Conservation (phyloP, 2,888 invertebrate species). For the Limnephilus auricula region DNA sequence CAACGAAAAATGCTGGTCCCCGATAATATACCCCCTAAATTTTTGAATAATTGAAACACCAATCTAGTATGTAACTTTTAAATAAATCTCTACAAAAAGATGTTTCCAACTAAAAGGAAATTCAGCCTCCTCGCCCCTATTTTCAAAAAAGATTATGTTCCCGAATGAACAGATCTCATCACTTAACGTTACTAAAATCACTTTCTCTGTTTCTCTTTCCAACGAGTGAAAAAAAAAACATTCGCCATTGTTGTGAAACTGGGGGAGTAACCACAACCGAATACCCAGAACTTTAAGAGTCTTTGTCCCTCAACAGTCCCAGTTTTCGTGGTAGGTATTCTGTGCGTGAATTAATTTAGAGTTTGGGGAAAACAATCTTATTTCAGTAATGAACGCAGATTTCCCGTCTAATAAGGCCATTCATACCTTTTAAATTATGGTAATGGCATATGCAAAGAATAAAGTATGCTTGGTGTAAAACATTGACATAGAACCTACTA, state of each 20-base stretch:
- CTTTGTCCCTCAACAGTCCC: background rate
- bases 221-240: background rate
- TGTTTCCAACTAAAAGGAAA: too few species aligned
- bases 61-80: too few species aligned
- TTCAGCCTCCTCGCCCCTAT: too few species aligned
- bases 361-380: background rate
- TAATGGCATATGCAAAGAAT: background rate
- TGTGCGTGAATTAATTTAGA: background rate
- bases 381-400: conserved; percentile 2
- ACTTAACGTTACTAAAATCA: background rate
- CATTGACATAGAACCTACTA: background rate
- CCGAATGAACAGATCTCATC: background rate
- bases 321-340: background rate
- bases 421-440: background rate
- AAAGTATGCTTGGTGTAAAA: background rate
- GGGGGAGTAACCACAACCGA: background rate
- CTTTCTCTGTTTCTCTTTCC: background rate
- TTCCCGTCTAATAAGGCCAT: background rate
- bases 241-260: background rate
- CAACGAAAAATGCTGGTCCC: too few species aligned
- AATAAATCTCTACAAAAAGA: too few species aligned
- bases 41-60: too few species aligned
- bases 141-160: too few species aligned
- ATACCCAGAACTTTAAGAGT: background rate
- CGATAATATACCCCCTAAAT: too few species aligned